These are phyloP conservation scores for Garrulus glandarius DNA, from an alignment of 2,797 vertebrate species.

Conservation along the genomic window DNA sequence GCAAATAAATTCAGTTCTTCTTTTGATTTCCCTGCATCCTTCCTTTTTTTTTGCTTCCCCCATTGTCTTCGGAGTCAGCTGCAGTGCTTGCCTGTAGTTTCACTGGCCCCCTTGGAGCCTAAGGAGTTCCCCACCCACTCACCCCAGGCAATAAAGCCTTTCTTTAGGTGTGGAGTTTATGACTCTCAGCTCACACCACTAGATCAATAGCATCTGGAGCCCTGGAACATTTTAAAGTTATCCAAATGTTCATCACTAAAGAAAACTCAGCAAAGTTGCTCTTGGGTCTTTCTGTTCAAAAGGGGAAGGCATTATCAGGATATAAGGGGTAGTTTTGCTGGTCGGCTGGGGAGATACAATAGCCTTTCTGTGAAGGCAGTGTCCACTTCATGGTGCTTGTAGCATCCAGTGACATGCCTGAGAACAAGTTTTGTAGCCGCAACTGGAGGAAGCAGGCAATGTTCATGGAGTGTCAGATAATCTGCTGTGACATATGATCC, in stretches of 20 bases:
- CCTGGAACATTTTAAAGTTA: not conserved
- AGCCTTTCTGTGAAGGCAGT: not conserved
- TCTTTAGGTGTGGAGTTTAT: slow-evolving; percentile 2
- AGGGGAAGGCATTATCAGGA: not conserved
- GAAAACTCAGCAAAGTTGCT: not conserved
- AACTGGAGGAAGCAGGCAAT: slow-evolving; percentile 30
- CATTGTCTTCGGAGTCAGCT: not conserved
- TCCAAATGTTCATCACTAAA: not conserved
- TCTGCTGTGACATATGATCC: slow-evolving; percentile 15
- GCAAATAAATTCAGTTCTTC: not conserved
- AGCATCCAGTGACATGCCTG: slow-evolving; percentile 5
- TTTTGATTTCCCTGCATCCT: not conserved
- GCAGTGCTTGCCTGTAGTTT: not conserved
- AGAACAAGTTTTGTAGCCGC: slow-evolving; percentile 27
- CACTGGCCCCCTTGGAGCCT: not conserved
- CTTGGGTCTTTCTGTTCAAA: not conserved
- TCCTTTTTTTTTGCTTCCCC: not conserved
- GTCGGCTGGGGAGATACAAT: not conserved
- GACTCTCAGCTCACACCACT: not conserved
- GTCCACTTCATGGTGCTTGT: not conserved
- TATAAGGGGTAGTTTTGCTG: not conserved
- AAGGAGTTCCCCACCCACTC: not conserved
- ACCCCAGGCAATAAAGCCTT: not conserved
- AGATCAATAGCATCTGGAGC: slow-evolving; percentile 11
- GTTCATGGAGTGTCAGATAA: slow-evolving; percentile 44